Conservation (phyloP, 2,888 invertebrate species). For the Lasioglossum pauxillum region DNA sequence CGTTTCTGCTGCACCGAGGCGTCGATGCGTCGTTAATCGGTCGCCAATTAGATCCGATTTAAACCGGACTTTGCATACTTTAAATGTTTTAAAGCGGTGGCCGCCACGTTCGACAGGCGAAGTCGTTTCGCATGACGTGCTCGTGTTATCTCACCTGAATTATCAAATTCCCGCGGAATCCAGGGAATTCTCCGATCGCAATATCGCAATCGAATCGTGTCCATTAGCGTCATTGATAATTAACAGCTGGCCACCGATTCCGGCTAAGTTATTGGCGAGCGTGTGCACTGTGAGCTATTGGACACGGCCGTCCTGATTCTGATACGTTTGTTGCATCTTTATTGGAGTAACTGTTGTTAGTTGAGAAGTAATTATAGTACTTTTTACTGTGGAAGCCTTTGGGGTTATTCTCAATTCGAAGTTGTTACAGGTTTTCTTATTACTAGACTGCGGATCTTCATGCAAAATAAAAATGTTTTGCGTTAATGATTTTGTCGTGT, state of each 20-base stretch:
- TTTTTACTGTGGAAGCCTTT: neutral
- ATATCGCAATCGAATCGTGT: slow-evolving; percentile 48
- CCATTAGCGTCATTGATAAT: slow-evolving; percentile 52
- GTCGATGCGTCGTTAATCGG: slow-evolving; percentile 38
- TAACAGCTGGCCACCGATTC: slow-evolving; percentile 40
- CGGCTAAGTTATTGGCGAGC: slow-evolving; percentile 10
- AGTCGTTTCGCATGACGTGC: slow-evolving; percentile 5
- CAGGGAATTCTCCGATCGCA: slow-evolving; percentile 27
- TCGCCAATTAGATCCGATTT: slow-evolving; percentile 21
- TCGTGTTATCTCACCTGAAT: slow-evolving; percentile 40
- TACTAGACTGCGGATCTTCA: too few species aligned
- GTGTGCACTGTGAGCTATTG: slow-evolving; percentile 1
- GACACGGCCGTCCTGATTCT: neutral
- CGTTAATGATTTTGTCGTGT: too few species aligned
- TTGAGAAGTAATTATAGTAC: neutral
- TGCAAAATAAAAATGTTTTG: too few species aligned
- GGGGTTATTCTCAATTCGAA: neutral
- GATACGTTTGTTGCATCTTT: slow-evolving; percentile 9
- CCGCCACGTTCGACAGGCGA: neutral
- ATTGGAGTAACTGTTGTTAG: neutral
- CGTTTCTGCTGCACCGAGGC: neutral
- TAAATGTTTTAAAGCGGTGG: slow-evolving; percentile 48
- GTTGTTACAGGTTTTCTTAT: neutral
- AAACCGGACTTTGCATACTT: slow-evolving; percentile 18
- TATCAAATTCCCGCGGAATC: slow-evolving; percentile 41